Percentiles rank a stretch among this genome's conserved stretches.
These are phyloP conservation scores for Fratercula arctica DNA, from an alignment of 2,797 vertebrate species.

Conservation along the genomic window DNA sequence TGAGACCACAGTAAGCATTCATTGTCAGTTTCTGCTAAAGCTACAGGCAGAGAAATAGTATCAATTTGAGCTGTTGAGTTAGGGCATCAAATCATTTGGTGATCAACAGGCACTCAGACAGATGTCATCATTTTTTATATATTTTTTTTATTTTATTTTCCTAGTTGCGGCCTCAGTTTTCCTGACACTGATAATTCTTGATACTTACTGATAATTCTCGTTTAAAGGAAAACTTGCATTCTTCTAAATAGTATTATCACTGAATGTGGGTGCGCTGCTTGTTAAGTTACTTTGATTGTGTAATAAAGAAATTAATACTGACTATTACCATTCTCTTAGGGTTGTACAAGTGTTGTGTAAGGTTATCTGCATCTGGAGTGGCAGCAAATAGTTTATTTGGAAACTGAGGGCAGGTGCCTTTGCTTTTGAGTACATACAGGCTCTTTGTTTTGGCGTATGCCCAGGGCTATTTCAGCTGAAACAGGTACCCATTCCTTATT, in stretches of 20 bases:
- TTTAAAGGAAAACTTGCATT: not conserved
- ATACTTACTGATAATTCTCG: not conserved
- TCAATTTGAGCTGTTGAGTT: not conserved
- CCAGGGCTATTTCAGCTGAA: not conserved
- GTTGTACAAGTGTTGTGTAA: not conserved
- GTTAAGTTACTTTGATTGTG: not conserved
- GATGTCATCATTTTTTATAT: not conserved
- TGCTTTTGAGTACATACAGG: not conserved
- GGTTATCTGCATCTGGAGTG: not conserved
- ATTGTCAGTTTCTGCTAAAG: not conserved
- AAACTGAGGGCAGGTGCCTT: not conserved
- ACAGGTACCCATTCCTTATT: not conserved
- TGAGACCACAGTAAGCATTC: not conserved
- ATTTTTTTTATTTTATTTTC: fast-evolving
- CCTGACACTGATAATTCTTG: not conserved
- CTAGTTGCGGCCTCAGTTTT: not conserved
- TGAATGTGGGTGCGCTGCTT: fast-evolving
- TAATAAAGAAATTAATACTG: not conserved
- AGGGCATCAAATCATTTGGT: not conserved
- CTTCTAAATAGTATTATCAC: not conserved
- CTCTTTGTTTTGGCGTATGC: not conserved
- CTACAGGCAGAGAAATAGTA: not conserved
- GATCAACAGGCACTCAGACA: not conserved
- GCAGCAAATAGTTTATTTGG: not conserved
- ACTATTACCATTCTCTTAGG: not conserved